These are phyloP conservation scores for Hyposoter didymator DNA, from an alignment of 2,888 invertebrate genomes.

Conservation along the genomic window DNA sequence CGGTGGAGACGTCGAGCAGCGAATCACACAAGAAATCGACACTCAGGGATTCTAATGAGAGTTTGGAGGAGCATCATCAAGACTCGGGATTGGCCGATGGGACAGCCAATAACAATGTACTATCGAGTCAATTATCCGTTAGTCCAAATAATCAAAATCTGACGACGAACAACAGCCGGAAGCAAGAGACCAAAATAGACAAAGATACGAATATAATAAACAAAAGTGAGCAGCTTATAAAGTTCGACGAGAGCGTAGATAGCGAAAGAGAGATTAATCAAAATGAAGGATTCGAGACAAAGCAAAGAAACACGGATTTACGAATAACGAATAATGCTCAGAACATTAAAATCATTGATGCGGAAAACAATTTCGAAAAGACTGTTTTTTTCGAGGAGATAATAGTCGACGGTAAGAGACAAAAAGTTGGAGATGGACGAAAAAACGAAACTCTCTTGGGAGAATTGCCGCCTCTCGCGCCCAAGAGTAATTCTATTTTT, in stretches of 20 bases:
- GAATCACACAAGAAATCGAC: slow-evolving; percentile 63
- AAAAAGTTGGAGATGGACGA: slow-evolving; percentile 76
- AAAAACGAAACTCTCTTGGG: slow-evolving; percentile 77
- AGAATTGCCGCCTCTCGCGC: slow-evolving; percentile 77
- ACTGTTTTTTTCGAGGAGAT: slow-evolving; percentile 82
- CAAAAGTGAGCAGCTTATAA: slow-evolving; percentile 77
- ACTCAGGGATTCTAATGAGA: slow-evolving; percentile 73
- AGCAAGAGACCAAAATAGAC: slow-evolving; percentile 73
- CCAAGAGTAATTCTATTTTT: slow-evolving; percentile 80
- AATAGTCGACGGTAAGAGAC: slow-evolving; percentile 80
- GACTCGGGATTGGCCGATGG: slow-evolving; percentile 70
- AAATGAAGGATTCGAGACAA: slow-evolving; percentile 75
- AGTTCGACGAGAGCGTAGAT: slow-evolving; percentile 78
- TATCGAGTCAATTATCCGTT: slow-evolving; percentile 69
- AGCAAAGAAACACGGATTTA: slow-evolving; percentile 74
- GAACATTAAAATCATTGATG: slow-evolving; percentile 75
- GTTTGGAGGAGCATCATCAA: slow-evolving; percentile 66
- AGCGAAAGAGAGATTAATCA: slow-evolving; percentile 75
- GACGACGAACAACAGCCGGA: slow-evolving; percentile 71
- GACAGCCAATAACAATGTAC: slow-evolving; percentile 75
- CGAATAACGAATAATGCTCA: slow-evolving; percentile 80
- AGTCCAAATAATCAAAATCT: slow-evolving; percentile 72
- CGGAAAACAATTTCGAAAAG: slow-evolving; percentile 78
- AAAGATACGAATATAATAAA: slow-evolving; percentile 75
- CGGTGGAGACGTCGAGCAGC: slow-evolving; percentile 66